These are phyloP conservation scores for Miniopterus natalensis DNA, from an alignment of 2,113 vertebrate genomes.

Conservation along the genomic window DNA sequence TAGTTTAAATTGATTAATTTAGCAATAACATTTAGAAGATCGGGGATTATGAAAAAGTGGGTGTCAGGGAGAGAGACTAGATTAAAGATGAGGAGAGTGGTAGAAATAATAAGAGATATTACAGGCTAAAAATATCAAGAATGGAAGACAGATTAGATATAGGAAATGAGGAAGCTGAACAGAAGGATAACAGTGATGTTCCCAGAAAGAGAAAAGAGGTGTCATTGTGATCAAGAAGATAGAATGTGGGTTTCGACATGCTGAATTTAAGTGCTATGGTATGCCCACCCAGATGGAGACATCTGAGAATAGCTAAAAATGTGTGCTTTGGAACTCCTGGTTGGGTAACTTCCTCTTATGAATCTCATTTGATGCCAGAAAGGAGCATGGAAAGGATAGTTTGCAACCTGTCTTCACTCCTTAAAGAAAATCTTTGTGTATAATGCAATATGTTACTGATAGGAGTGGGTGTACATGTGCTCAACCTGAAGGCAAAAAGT, in stretches of 20 bases:
- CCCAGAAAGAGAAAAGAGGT: neutral
- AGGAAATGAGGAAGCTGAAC: neutral
- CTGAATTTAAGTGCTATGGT: neutral
- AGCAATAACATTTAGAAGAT: neutral
- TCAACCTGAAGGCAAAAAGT: neutral
- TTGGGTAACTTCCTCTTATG: slow-evolving; percentile 48
- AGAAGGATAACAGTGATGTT: neutral
- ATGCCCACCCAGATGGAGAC: neutral
- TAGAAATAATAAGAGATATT: neutral
- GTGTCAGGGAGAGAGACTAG: neutral
- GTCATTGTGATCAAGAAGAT: neutral
- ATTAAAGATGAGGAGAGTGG: neutral
- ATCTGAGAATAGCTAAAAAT: neutral
- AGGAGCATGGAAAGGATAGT: neutral
- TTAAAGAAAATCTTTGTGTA: neutral
- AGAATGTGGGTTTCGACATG: neutral
- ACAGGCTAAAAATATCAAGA: neutral
- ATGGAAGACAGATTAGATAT: neutral
- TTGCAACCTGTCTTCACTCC: neutral
- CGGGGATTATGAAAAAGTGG: neutral
- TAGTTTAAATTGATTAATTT: neutral
- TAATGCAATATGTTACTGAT: neutral
- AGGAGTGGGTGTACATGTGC: neutral
- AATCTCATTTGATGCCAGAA: neutral
- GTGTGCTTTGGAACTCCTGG: neutral